Percentiles rank a stretch among this genome's conserved stretches.
phyloP scores from a whole-genome alignment of 2,113 vertebrate species.

The Bostrychus sinensis region DNA sequence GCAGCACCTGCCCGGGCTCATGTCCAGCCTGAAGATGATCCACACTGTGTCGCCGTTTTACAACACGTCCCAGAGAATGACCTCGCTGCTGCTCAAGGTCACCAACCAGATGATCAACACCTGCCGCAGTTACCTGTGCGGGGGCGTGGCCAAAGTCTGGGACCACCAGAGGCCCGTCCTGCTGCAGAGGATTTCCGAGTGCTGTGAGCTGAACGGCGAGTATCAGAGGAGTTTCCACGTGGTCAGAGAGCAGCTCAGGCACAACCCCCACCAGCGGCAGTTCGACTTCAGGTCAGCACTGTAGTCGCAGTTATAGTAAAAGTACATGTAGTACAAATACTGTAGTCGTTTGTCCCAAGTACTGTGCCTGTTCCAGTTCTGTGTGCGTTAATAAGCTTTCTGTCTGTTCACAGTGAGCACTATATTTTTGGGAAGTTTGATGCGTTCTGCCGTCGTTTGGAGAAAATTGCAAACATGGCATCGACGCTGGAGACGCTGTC shows the following conservation, averaged over 20 bases:
- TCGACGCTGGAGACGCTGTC: constrained; percentile 79
- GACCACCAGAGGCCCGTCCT: constrained; percentile 81
- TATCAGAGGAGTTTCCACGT: constrained; percentile 80
- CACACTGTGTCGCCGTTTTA: constrained; percentile 80
- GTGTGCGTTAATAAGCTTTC: background rate
- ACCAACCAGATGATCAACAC: constrained; percentile 86
- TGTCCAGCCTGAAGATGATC: constrained; percentile 81
- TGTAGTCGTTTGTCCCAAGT: too few species aligned
- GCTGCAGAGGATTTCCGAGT: constrained; percentile 77
- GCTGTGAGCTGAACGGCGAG: constrained; percentile 76
- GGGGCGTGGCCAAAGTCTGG: constrained; percentile 82
- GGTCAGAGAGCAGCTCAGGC: constrained; percentile 73
- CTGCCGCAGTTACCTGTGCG: constrained; percentile 76
- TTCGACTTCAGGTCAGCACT: constrained; percentile 82
- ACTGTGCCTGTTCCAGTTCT: too few species aligned
- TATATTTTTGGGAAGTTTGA: constrained; percentile 88
- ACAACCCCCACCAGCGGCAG: constrained; percentile 69
- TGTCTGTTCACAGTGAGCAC: constrained; percentile 78
- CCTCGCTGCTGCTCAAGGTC: constrained; percentile 85
- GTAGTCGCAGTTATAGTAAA: background rate
- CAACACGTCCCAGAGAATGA: constrained; percentile 84
- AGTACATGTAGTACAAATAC: too few species aligned
- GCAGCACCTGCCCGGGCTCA: constrained; percentile 79
- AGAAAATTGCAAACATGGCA: constrained; percentile 83
- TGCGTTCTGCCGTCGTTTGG: constrained; percentile 83